Evolutionary conservation across 2,888 invertebrate species (phyloP).

Genomic region (Patella ulyssiponensis): DNA sequence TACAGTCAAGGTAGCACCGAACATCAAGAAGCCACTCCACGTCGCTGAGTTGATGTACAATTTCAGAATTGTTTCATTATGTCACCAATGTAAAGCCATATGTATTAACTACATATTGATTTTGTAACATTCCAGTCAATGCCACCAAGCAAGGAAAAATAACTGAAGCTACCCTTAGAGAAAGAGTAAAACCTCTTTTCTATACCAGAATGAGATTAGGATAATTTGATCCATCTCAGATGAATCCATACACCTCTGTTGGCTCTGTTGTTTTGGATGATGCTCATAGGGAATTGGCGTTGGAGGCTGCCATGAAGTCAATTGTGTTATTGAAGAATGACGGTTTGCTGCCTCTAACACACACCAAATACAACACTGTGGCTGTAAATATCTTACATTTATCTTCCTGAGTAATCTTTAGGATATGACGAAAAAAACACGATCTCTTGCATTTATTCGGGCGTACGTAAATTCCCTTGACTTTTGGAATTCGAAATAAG

Average conservation of each 20-base stretch:
- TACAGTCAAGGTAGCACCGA: too few relatives aligned
- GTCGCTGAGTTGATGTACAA: too few relatives aligned
- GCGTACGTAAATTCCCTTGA: too few relatives aligned
- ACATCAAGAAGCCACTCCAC: too few relatives aligned
- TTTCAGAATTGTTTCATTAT: too few relatives aligned
- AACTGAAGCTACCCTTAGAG: slow-evolving; percentile 16
- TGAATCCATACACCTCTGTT: slow-evolving; percentile 51
- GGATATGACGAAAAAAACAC: too few relatives aligned
- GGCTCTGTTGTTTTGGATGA: slow-evolving; percentile 43
- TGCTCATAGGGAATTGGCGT: slow-evolving; percentile 40
- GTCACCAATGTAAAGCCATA: too few relatives aligned
- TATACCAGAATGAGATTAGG: slow-evolving; percentile 38
- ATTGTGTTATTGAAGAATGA: slow-evolving; percentile 53
- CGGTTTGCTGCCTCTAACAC: slow-evolving; percentile 39
- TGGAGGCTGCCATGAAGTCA: slow-evolving; percentile 43
- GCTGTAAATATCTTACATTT: slow-evolving; percentile 35
- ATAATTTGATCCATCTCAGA: slow-evolving; percentile 38
- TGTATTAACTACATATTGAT: too few relatives aligned
- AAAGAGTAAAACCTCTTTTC: slow-evolving; percentile 33
- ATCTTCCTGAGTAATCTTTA: not conserved
- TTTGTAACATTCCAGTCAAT: not conserved
- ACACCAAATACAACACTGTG: slow-evolving; percentile 27
- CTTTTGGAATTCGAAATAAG: too few relatives aligned
- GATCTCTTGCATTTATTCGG: too few relatives aligned
- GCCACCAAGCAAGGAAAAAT: slow-evolving; percentile 17